phyloP scores from a whole-genome alignment of 2,888 invertebrate genomes.

The Criorhina ranunculi region DNA sequence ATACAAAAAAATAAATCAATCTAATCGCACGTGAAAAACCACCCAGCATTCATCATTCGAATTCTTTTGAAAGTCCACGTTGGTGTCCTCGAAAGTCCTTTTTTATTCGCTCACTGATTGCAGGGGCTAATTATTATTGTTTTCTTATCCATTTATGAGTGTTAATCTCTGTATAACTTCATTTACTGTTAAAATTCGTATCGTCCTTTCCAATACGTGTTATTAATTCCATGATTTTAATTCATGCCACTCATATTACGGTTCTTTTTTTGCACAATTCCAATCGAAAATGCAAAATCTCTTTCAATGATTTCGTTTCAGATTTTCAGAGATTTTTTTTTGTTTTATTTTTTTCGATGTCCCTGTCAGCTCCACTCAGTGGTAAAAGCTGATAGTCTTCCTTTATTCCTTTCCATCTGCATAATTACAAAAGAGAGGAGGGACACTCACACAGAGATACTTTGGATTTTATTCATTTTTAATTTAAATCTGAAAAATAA shows the following conservation, averaged over 20 bases:
- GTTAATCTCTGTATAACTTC: conserved; percentile 38
- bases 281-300: conserved; percentile 58
- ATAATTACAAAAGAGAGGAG: conserved; percentile 26
- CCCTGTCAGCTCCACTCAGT: too few relatives aligned
- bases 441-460: background rate
- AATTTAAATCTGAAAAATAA: conserved; percentile 64
- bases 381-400: background rate
- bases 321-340: conserved; percentile 4
- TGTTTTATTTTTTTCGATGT: too few relatives aligned
- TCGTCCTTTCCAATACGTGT: conserved; percentile 1
- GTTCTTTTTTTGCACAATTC: conserved; percentile 1
- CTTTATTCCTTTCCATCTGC: conserved; percentile 22
- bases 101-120: conserved; percentile 30
- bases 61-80: too few relatives aligned
- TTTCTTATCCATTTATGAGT: conserved; percentile 35
- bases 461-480: conserved; percentile 52
- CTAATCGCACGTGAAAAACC: background rate
- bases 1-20: conserved; percentile 9
- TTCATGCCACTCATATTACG: conserved; percentile 60
- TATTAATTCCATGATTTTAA: conserved; percentile 66
- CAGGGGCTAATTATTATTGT: conserved; percentile 25
- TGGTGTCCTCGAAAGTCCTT: background rate
- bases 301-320: conserved; percentile 33
- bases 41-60: background rate
- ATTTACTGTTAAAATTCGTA: conserved; percentile 35